Evolutionary conservation across 2,888 invertebrate species (phyloP).

Genomic region (Trisateles emortualis): DNA sequence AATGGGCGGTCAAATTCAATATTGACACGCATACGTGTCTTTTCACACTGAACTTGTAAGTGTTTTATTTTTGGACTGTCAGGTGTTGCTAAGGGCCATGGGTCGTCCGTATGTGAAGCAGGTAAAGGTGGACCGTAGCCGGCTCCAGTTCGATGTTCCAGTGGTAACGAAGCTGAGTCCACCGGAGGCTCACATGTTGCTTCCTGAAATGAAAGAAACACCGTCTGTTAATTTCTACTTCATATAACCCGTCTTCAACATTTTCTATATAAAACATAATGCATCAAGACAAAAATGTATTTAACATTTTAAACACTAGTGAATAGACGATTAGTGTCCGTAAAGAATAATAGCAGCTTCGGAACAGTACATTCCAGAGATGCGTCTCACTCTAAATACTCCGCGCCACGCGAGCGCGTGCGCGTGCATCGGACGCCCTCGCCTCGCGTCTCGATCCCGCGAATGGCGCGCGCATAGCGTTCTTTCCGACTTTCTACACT

Average conservation of each 20-base stretch:
- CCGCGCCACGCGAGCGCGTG: constrained; percentile 69
- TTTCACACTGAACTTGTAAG: constrained; percentile 97
- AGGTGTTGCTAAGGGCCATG: constrained; percentile 95
- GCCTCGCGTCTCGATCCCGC: constrained; percentile 55
- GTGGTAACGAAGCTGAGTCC: constrained; percentile 93
- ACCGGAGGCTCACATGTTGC: constrained; percentile 92
- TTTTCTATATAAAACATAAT: neutral
- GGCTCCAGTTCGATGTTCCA: constrained; percentile 93
- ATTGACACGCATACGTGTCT: constrained; percentile 97
- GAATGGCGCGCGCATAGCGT: constrained; percentile 57
- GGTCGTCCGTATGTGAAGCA: constrained; percentile 90
- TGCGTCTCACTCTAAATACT: constrained; percentile 80
- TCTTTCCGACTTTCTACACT: constrained; percentile 85
- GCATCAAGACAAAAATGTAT: neutral
- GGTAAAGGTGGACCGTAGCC: constrained; percentile 91
- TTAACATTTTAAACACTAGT: constrained; percentile 11
- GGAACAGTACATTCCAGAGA: constrained; percentile 64
- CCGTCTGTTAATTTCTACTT: constrained; percentile 15
- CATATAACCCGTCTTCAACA: neutral
- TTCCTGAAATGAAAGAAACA: constrained; percentile 85
- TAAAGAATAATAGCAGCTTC: constrained; percentile 34
- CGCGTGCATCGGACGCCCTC: constrained; percentile 43
- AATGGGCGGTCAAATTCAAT: constrained; percentile 98
- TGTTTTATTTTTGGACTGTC: constrained; percentile 98
- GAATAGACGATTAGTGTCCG: constrained; percentile 23